Base-by-base conservation (phyloP, 2,113 vertebrate species). In the Globicephala melas region DNA sequence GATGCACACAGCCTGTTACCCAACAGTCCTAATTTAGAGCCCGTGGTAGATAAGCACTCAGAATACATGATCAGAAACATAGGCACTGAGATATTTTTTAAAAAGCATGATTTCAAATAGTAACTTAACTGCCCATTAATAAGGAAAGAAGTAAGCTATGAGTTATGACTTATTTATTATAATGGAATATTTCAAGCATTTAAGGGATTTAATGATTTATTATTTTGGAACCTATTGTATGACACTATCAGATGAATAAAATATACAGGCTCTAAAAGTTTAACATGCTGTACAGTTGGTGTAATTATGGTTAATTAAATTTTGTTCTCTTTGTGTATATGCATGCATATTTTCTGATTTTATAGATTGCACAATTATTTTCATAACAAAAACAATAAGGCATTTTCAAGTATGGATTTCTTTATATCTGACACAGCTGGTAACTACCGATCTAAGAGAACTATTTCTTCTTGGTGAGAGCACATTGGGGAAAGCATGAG, bases 221-320 rank as follows among this genome's bases (percentile, higher is more conserved):
- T 94, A n/a, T 50, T 58, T 94, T 94, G 44, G 6, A 87, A 38
- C 8, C 5, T 71, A 63, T 76, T 74, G 81, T 63, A 58, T 77
- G 47, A 91, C 8, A 94, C 12, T 38, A 6, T 11, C 47, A 65
- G 44, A 25, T 28, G 53, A 58, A 70, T 77, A 55, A 83, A 88
- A 31, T 63, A 71, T 3, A 65, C 8, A 58, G 8, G 28, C 26
- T 89, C 58, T 77, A 33, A 82, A 88, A 70, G 7, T 58, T 88
- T 91, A 95, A 71, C 20, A 15, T 20, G 9, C 28, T 70, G 13
- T n/a, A 33, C 44, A 89, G 63, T 89, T 67, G 74, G 2, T 31
- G 12, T 38, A 63, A 79, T 77, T 53, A 73, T 20, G 17, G 55
- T 79, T 73, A 38, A 67, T 84, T 96, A 84, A 36, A 83, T 82